Evolutionary conservation across 2,113 vertebrate species (phyloP).

Genomic region (Oceanodroma tethys): DNA sequence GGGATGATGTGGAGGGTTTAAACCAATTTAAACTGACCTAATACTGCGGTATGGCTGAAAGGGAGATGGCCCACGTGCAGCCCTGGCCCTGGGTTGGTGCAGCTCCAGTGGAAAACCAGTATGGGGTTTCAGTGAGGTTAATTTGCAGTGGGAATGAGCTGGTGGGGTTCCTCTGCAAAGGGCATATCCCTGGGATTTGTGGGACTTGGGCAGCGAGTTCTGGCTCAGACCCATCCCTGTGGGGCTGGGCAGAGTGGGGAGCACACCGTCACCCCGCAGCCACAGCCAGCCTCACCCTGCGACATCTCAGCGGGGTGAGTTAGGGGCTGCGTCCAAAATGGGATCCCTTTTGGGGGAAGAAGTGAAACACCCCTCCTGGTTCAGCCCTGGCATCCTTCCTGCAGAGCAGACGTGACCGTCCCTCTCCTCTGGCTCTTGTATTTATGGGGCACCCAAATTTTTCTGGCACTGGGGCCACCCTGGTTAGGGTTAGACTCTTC

Average conservation of each 20-base stretch:
- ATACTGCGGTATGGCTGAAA: neutral
- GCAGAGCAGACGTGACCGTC: accelerated
- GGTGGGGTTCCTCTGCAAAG: neutral
- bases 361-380: accelerated
- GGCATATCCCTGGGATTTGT: neutral
- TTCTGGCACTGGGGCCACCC: neutral
- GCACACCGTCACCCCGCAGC: accelerated
- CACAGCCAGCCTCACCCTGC: accelerated
- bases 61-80: neutral
- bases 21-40: constrained; percentile 56
- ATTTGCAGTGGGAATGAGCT: neutral
- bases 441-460: neutral
- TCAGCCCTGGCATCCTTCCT: neutral
- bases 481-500: neutral
- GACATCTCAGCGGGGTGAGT: neutral
- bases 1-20: neutral
- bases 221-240: neutral
- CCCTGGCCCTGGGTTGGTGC: accelerated
- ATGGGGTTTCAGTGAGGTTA: neutral
- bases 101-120: neutral
- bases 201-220: too few relatives aligned
- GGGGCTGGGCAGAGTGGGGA: neutral
- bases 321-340: neutral
- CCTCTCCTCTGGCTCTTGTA: neutral
- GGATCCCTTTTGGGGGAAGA: neutral